Percentiles rank a stretch among this genome's conserved stretches.
phyloP scores from a whole-genome alignment of 37 sponge, comb jelly and placozoan genomes.

The Axinella damicornis region DNA sequence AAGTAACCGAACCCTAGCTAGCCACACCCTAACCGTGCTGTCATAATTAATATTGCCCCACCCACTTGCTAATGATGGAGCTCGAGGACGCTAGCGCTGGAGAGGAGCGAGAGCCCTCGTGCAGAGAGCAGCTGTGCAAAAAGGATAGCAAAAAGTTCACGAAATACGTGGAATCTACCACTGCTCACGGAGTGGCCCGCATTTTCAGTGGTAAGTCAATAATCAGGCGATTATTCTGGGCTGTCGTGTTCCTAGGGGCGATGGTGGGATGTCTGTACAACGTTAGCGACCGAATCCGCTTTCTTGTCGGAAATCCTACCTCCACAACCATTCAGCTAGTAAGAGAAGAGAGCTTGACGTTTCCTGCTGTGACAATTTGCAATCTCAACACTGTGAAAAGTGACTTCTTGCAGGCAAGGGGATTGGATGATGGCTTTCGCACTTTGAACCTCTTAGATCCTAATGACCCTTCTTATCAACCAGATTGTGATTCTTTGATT shows the following conservation, averaged over 20 bases:
- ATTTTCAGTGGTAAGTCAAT: conserved; percentile 39
- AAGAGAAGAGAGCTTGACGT: conserved; percentile 6
- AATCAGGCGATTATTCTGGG: conserved; percentile 44
- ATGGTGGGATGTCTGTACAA: conserved; percentile 31
- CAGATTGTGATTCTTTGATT: too few species aligned
- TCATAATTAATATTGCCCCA: too few species aligned
- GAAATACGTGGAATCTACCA: conserved; percentile 32
- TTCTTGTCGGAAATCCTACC: conserved; percentile 10
- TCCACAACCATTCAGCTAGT: conserved; percentile 5
- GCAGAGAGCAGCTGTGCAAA: conserved; percentile 2
- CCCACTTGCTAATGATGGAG: too few species aligned
- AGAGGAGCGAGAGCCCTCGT: background rate
- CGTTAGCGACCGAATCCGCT: background rate
- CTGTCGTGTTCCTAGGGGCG: conserved; percentile 20
- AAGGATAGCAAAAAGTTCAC: conserved; percentile 12
- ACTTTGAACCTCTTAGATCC: too few species aligned
- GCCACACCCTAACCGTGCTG: too few species aligned
- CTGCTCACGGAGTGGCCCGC: conserved; percentile 38
- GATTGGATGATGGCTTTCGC: too few species aligned
- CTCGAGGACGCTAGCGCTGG: background rate
- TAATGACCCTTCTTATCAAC: too few species aligned
- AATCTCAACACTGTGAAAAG: background rate
- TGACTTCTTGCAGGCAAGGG: too few species aligned
- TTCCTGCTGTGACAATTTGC: conserved; percentile 22
- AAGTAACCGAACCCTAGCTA: too few species aligned